phyloP scores from a whole-genome alignment of 2,888 invertebrate genomes.

The Sarcophaga rosellei region DNA sequence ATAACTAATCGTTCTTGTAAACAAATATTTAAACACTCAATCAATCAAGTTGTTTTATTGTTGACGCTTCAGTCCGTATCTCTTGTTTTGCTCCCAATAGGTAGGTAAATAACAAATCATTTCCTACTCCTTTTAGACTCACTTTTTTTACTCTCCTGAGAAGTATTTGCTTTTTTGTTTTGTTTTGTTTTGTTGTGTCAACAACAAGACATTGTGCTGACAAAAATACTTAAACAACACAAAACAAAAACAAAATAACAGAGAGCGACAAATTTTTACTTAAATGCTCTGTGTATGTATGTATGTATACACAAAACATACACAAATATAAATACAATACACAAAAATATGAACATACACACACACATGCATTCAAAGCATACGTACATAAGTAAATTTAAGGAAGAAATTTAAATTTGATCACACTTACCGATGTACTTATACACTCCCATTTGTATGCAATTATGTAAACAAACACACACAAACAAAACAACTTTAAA shows the following conservation, averaged over 20 bases:
- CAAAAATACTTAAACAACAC: neutral
- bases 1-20: no score
- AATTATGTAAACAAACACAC: neutral
- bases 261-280: neutral
- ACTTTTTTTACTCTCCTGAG: neutral
- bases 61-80: neutral
- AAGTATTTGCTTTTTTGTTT: neutral
- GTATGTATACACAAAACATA: neutral
- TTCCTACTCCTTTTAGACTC: neutral
- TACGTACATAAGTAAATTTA: no score
- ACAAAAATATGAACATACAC: no score
- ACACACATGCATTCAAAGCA: no score
- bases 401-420: neutral
- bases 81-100: neutral
- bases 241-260: neutral
- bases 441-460: neutral
- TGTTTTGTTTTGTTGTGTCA: slow-evolving; percentile 1
- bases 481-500: neutral
- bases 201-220: neutral
- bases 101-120: neutral
- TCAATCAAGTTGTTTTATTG: neutral
- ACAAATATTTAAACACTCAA: no score
- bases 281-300: neutral
- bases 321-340: neutral
- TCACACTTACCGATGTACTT: neutral